These are phyloP conservation scores for Paraplagusia blochii DNA, from an alignment of 2,113 vertebrate genomes.

Conservation along the genomic window DNA sequence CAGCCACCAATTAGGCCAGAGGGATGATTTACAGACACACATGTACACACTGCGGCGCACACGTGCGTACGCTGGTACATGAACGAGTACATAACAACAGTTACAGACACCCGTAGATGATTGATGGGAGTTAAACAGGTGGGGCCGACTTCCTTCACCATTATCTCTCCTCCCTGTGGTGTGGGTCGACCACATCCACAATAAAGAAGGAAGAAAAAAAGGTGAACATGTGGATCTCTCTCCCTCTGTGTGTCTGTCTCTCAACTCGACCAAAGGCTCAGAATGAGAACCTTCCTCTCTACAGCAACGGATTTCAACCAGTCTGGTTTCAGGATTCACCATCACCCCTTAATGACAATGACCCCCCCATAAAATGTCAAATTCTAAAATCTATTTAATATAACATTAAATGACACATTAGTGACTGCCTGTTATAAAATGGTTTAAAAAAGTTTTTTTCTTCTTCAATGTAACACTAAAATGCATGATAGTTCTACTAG, in stretches of 20 bases:
- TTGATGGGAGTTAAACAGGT: conserved; percentile 47
- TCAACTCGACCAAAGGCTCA: not conserved
- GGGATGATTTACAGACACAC: conserved; percentile 54
- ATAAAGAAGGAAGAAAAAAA: conserved; percentile 4
- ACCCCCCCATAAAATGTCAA: too few relatives aligned
- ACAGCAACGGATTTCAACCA: too few relatives aligned
- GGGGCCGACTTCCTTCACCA: conserved; percentile 19
- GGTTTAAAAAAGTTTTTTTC: too few relatives aligned
- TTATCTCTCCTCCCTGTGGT: conserved; percentile 23
- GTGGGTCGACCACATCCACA: conserved; percentile 12
- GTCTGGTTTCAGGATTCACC: too few relatives aligned
- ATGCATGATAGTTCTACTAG: too few relatives aligned
- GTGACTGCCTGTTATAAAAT: too few relatives aligned
- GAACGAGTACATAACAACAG: conserved; percentile 3
- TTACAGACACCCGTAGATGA: conserved; percentile 23
- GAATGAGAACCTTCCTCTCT: too few relatives aligned
- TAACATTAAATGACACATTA: too few relatives aligned
- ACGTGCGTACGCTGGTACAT: conserved; percentile 12
- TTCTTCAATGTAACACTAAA: too few relatives aligned
- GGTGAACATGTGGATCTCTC: conserved; percentile 20
- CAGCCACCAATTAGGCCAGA: conserved; percentile 60
- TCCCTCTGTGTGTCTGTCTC: not conserved
- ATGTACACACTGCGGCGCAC: conserved; percentile 13
- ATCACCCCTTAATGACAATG: too few relatives aligned
- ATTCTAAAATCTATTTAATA: too few relatives aligned